Conservation (phyloP, 2,797 vertebrate genomes). For the Clarias laeviceps region DNA sequence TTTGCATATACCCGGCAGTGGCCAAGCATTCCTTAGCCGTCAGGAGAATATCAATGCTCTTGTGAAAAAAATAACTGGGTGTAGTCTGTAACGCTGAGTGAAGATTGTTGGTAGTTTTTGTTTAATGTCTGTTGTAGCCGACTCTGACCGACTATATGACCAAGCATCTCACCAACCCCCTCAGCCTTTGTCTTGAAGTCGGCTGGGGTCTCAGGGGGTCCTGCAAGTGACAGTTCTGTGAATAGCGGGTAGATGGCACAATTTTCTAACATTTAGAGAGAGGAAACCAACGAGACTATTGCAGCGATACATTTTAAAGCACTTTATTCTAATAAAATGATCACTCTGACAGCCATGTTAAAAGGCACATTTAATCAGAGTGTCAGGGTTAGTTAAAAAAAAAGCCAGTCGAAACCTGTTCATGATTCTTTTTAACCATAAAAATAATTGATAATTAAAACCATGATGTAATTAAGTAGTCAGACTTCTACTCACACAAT, state of each 20-base stretch:
- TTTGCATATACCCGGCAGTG: neutral
- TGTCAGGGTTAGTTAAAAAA: neutral
- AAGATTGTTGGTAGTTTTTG: conserved; percentile 34
- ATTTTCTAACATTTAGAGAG: conserved; percentile 98
- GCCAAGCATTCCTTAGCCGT: neutral
- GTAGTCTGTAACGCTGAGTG: conserved; percentile 8
- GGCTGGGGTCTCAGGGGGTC: conserved; percentile 83
- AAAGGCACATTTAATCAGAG: conserved; percentile 64
- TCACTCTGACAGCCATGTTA: conserved; percentile 76
- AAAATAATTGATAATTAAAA: neutral
- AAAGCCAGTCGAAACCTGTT: neutral
- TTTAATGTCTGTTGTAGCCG: conserved; percentile 37
- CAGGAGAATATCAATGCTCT: neutral
- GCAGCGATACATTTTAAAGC: conserved; percentile 84
- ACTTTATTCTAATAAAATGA: conserved; percentile 87
- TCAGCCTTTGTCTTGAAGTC: conserved; percentile 78
- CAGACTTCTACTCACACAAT: neutral
- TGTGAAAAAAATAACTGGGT: neutral
- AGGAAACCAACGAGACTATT: conserved; percentile 77
- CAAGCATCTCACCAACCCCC: conserved; percentile 60
- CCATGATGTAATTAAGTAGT: neutral
- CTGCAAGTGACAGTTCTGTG: conserved; percentile 93
- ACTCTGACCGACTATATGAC: conserved; percentile 31
- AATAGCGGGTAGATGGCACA: conserved; percentile 99
- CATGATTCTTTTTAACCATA: conserved; percentile 4